Base-by-base conservation (phyloP, 2,113 vertebrate genomes). In the Scortum barcoo region DNA sequence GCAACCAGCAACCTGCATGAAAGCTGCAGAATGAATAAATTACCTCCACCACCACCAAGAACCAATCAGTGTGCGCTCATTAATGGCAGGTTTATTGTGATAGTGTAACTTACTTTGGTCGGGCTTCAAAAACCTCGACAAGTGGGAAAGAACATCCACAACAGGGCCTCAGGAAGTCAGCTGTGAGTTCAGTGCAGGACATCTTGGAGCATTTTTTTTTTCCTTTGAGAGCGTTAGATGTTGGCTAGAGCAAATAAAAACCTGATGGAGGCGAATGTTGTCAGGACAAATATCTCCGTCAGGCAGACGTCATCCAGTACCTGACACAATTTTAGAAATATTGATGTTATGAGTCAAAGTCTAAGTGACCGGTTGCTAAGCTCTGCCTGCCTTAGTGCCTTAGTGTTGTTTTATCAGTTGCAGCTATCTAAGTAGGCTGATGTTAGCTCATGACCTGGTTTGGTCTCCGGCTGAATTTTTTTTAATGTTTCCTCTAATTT, bases 1-100 rank as follows among this genome's bases (percentile, higher is more conserved):
- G 89, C 88, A 88, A 88, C 83, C 51, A 72, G 58, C 65, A 83
- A 74, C 63, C 73, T 86, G 70, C 24, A 30, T 86, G 81, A 91
- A 90, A 61, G 62, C 83, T 57, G n/a, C 60, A 22, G 58, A 83
- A 67, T 83, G 61, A 76, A 73, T 89, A 75, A 75, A 85, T 88
- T 86, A 78, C 76, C 67, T 76, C 76, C 60, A 63, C 10, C 19
- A 51, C 33, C 73, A 51, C 48, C 54, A 28, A 36, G 42, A 51
- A 78, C 78, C 60, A 72, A 53, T 72, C 46, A 71, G 12, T 53
- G 51, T 63, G 67, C 53, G 79, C 30, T 61, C 16, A 40, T 77
- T 19, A 62, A 77, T 53, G 57, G 38, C 44, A 72, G 72, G 44
- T 72, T 86, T 50, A 53, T 85, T 86, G 72, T 60, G 85, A 20